Base-by-base conservation (phyloP, 1,140 invertebrate genomes). In the Sitophilus oryzae region DNA sequence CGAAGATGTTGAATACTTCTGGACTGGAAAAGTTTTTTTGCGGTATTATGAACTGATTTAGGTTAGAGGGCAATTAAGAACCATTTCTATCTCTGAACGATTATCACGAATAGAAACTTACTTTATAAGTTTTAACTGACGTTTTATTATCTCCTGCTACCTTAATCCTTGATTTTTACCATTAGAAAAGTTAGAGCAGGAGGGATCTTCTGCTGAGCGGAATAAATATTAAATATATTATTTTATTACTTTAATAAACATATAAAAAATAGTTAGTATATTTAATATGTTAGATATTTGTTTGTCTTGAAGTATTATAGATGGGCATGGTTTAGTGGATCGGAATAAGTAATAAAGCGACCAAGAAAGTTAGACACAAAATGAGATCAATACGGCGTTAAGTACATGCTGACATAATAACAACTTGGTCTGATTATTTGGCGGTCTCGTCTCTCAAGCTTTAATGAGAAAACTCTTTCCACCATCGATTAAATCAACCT, bases 351-450 rank as follows among this genome's bases (percentile, higher is more conserved):
- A 20, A 42, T 42, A 20, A 42, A 42, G 4, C 1, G 8, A 18
- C 10, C 16, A 18, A 42, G 21, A 19, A 18, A 21, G 40, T 15
- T 19, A 11, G 19, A 19, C 19, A 2, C 15, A 18, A 42, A 47
- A 21, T 35, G 2, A 49, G 58, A 63, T 61, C 61, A 50, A 61
- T 63, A 61, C 43, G 50, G 43, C 52, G 61, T 61, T 63, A 63
- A 63, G 54, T 60, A 61, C 56, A 56, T 61, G 45, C 59, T 61
- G 59, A 63, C 51, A 58, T 56, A 63, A 63, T 61, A 64, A 64
- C 62, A 64, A 62, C 58, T 62, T 52, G 53, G 60, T 64, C 62
- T 64, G 62, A 64, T 64, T 64, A 64, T 57, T 60, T 60, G 60
- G 58, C 63, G 63, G 61, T 42, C 19, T 42, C 36, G 36, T 38